These are phyloP conservation scores for Notospermus geniculatus DNA, from an alignment of 1,140 invertebrate genomes.

Conservation along the genomic window DNA sequence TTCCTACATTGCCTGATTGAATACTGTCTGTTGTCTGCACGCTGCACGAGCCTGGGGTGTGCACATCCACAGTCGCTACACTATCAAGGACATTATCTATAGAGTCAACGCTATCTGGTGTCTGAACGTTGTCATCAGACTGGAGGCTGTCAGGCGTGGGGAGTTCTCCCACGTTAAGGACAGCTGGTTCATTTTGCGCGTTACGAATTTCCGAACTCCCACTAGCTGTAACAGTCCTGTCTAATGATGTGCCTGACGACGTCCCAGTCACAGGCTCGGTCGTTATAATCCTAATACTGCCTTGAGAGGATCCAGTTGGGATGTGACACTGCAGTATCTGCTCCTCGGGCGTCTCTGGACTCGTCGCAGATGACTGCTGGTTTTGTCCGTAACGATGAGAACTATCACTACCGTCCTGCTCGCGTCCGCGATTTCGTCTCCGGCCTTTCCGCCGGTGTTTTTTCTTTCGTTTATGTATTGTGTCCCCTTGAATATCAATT, in stretches of 20 bases:
- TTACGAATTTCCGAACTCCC: background rate
- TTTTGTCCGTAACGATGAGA: background rate
- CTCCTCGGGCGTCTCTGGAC: background rate
- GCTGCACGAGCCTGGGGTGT: slow-evolving; percentile 1
- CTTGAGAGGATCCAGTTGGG: too few relatives aligned
- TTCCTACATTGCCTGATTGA: slow-evolving; percentile 1
- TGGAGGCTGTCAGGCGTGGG: too few relatives aligned
- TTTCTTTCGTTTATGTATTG: background rate
- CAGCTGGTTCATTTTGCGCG: background rate
- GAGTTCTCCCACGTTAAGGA: background rate
- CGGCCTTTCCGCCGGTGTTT: background rate
- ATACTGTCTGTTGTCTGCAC: background rate
- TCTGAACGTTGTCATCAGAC: too few relatives aligned
- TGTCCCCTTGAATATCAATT: background rate
- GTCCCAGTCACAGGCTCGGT: too few relatives aligned
- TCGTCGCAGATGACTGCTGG: slow-evolving; percentile 1
- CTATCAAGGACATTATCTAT: too few relatives aligned
- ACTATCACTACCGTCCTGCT: background rate
- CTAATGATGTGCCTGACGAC: too few relatives aligned
- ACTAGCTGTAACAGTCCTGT: too few relatives aligned
- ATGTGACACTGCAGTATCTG: background rate
- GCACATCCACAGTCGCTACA: background rate
- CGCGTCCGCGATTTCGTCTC: background rate
- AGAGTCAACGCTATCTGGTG: too few relatives aligned
- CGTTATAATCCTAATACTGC: too few relatives aligned